Base-by-base conservation (phyloP, 2,888 invertebrate genomes). In the Thereva nobilitata region DNA sequence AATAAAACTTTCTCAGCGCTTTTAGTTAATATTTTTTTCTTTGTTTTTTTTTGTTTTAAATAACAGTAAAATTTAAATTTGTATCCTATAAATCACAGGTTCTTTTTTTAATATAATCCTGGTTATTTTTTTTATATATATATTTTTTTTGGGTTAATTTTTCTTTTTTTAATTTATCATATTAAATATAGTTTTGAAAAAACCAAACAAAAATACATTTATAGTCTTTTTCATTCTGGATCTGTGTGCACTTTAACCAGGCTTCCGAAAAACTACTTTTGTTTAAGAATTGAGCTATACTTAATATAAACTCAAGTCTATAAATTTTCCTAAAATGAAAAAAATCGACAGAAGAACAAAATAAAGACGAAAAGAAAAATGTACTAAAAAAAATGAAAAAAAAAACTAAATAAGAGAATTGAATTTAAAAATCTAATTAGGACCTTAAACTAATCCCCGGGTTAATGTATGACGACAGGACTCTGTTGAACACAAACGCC, bases 401-500 rank as follows among this genome's bases (percentile, higher is more conserved):
- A 41, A 12, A 47, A 47, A 59, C 41, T 35, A 61, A 50, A 61
- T 50, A 50, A 50, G 49, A 61, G 23, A 23, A 23, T 23, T 23
- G 23, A 23, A 23, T 23, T 23, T 23, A 23, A 23, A 23, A 23
- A 23, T 34, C 61, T 61, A 61, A 23, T 23, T 61, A 34, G 41
- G 50, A 23, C 12, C 34, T 50, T 61, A 50, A 38, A 40, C 44
- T 59, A 53, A 53, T 59, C 45, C 42, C n/a, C 34, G 42, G 23
- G 45, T 55, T 79, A 80, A 75, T 95, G 95, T 81, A 94, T 95
- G 81, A 92, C 93, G 78, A 95, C 94, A 76, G 95, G 93, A 84
- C 92, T 92, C 84, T 94, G 93, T 83, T 92, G 92, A 79, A 93
- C 89, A 83, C 93, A 93, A 74, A 93, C 93, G 72, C 90, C 92